A percentile compares a stretch with the other conserved stretches of the same genome.
Evolutionary conservation across 2,113 vertebrate genomes (phyloP).

Genomic region (Ictalurus punctatus): DNA sequence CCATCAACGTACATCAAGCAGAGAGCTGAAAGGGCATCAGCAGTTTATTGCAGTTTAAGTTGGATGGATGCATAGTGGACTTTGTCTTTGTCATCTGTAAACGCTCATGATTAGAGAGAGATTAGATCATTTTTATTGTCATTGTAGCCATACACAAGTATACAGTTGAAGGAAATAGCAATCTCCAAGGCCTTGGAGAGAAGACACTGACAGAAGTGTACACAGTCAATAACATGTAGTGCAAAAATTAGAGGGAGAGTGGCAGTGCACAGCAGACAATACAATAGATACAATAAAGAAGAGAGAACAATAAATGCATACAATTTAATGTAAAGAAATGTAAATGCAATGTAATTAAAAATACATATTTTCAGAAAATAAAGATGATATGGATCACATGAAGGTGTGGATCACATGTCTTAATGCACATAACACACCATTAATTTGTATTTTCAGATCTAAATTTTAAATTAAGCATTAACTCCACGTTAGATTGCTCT

Average conservation of each 20-base stretch:
- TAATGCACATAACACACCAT: neutral
- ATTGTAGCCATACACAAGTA: neutral
- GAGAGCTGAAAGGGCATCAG: slow-evolving; percentile 8
- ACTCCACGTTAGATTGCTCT: neutral
- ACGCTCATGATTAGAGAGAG: neutral
- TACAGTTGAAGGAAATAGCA: neutral
- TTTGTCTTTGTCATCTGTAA: slow-evolving; percentile 14
- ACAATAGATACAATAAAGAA: neutral
- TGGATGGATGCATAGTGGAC: neutral
- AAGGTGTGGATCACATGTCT: neutral
- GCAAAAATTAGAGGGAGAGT: neutral
- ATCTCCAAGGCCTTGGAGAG: neutral
- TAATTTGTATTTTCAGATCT: neutral
- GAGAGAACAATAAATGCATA: neutral
- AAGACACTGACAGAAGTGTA: neutral
- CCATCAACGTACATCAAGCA: neutral
- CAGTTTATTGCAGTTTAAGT: slow-evolving; percentile 13
- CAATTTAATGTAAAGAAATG: neutral
- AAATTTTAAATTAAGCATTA: neutral
- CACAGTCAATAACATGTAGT: neutral
- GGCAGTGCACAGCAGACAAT: neutral
- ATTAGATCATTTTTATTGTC: neutral
- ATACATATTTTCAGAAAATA: neutral
- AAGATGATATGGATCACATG: neutral
- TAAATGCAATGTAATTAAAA: neutral